These are phyloP conservation scores for Malurus melanocephalus DNA, from an alignment of 2,113 vertebrate species.

Conservation along the genomic window DNA sequence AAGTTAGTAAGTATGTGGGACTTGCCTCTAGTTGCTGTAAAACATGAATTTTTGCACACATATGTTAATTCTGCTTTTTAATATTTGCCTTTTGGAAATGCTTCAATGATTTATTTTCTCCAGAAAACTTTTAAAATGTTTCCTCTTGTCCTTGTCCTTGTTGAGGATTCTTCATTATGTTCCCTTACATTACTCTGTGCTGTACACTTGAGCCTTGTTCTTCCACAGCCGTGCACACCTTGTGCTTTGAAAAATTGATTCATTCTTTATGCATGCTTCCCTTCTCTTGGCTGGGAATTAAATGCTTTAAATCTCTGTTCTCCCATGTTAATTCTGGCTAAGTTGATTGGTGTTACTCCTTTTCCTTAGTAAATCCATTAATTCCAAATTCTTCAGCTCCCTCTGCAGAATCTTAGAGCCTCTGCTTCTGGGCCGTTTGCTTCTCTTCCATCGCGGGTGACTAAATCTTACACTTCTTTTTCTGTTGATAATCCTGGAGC, in stretches of 20 bases:
- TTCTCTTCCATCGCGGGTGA: not conserved
- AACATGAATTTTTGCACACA: not conserved
- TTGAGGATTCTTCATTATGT: not conserved
- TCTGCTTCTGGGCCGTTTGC: not conserved
- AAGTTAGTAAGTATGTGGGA: not conserved
- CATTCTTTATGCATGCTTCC: not conserved
- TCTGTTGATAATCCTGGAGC: not conserved
- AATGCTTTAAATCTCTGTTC: not conserved
- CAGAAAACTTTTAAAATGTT: not conserved
- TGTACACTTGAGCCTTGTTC: not conserved
- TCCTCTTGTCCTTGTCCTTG: not conserved
- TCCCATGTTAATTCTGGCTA: not conserved
- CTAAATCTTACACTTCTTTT: not conserved
- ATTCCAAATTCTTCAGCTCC: not conserved
- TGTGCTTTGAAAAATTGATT: not conserved
- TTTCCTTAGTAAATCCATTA: not conserved
- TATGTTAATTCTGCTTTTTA: not conserved
- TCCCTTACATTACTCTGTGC: not conserved
- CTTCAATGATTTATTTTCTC: not conserved
- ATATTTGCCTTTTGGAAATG: not conserved
- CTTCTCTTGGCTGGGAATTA: not conserved
- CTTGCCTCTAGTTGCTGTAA: not conserved
- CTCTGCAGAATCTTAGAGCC: not conserved
- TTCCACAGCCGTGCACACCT: not conserved
- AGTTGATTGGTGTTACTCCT: not conserved